A percentile compares a stretch with the other conserved stretches of the same genome.
Evolutionary conservation across 2,888 invertebrate species (phyloP).

Genomic region (Blastobasis adustella): DNA sequence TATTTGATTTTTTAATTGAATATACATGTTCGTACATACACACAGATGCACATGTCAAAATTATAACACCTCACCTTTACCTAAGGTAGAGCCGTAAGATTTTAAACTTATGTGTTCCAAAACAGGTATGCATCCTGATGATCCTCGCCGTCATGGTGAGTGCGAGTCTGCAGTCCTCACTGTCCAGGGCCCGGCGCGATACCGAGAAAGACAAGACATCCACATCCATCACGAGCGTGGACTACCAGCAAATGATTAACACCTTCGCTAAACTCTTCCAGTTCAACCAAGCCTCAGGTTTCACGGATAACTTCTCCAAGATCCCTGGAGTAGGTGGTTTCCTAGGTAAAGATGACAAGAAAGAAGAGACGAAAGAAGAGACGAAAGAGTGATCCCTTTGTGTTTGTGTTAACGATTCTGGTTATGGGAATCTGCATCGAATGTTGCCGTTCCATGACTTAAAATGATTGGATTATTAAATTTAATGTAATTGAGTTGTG

Average conservation of each 20-base stretch:
- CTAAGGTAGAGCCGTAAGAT: not conserved
- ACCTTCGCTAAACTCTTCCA: not conserved
- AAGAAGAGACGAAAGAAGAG: not conserved
- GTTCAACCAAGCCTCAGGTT: not conserved
- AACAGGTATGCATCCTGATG: too few relatives aligned
- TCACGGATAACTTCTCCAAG: not conserved
- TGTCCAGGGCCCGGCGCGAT: not conserved
- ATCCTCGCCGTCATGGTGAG: not conserved
- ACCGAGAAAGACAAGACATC: not conserved
- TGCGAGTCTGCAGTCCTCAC: not conserved
- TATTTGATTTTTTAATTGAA: too few relatives aligned
- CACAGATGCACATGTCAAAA: too few relatives aligned
- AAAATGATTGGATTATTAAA: too few relatives aligned
- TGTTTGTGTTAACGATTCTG: not conserved
- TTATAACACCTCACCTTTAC: too few relatives aligned
- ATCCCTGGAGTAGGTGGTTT: too few relatives aligned
- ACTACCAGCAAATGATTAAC: not conserved
- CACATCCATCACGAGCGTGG: not conserved
- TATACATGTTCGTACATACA: too few relatives aligned
- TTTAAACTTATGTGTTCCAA: too few relatives aligned
- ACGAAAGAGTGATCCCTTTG: not conserved
- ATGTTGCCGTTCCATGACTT: too few relatives aligned
- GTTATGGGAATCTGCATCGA: too few relatives aligned
- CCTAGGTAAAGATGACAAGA: not conserved
- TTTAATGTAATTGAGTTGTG: too few relatives aligned